Percentiles rank a stretch among this genome's conserved stretches.
Evolutionary conservation across 2,797 vertebrate species (phyloP).

Genomic region (Xiphorhynchus erythropygius): DNA sequence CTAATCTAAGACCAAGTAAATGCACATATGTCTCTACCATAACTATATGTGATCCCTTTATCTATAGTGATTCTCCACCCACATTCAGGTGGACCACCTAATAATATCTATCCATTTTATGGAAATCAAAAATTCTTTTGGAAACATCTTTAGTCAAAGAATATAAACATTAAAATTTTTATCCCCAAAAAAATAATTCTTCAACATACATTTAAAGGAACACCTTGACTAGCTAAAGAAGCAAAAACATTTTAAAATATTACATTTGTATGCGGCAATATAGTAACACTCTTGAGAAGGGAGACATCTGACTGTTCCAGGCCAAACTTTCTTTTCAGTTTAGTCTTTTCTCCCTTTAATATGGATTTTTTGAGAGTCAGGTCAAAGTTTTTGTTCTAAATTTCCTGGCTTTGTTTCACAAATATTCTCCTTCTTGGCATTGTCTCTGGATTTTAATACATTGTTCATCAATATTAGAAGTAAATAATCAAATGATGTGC

Average conservation of each 20-base stretch:
- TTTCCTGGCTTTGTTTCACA: neutral
- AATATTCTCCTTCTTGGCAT: neutral
- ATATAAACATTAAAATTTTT: neutral
- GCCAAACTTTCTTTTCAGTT: neutral
- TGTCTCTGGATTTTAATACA: constrained; percentile 1
- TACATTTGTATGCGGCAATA: neutral
- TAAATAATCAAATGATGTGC: neutral
- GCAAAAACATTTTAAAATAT: neutral
- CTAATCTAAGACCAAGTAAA: neutral
- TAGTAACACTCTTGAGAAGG: neutral
- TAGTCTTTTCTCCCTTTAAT: neutral
- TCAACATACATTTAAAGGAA: neutral
- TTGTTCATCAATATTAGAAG: neutral
- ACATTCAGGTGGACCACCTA: neutral
- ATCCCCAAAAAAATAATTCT: neutral
- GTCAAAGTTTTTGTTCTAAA: neutral
- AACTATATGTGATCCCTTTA: neutral
- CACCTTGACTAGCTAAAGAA: neutral
- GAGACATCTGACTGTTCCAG: neutral
- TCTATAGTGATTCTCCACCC: neutral
- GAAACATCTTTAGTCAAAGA: neutral
- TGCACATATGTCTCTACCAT: accelerated
- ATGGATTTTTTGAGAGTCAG: neutral
- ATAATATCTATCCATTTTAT: neutral
- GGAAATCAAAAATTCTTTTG: neutral